A percentile compares a stretch with the other conserved stretches of the same genome.
phyloP scores from a whole-genome alignment of 2,888 invertebrate genomes.

The Nymphalis urticae region DNA sequence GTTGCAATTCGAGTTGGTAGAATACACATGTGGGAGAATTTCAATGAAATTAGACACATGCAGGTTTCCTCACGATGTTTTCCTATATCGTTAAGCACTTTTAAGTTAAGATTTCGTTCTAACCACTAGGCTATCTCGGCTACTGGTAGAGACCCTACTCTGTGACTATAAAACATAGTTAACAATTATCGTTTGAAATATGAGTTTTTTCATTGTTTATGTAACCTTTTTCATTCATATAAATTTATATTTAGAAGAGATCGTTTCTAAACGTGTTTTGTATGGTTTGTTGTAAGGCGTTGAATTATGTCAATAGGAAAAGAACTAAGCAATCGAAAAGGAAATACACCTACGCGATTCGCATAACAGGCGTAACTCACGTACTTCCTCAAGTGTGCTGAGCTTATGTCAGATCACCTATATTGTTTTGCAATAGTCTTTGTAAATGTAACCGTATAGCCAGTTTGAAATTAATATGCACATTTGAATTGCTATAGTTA shows the following conservation, averaged over 20 bases:
- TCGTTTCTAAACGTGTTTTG: conserved; percentile 11
- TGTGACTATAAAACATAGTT: too few relatives aligned
- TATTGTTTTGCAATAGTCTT: conserved; percentile 20
- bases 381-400: conserved; percentile 39
- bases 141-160: too few relatives aligned
- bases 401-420: conserved; percentile 20
- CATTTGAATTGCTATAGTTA: not conserved
- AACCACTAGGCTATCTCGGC: too few relatives aligned
- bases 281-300: conserved; percentile 30
- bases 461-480: not conserved
- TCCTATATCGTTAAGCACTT: too few relatives aligned
- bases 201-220: too few relatives aligned
- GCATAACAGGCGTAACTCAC: conserved; percentile 38
- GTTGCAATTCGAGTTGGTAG: too few relatives aligned
- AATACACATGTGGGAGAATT: too few relatives aligned
- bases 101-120: too few relatives aligned
- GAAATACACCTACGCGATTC: conserved; percentile 40
- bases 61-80: too few relatives aligned
- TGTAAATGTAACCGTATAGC: not conserved
- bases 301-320: conserved; percentile 45
- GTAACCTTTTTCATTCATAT: not conserved
- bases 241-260: not conserved
- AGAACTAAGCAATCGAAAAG: conserved; percentile 39
- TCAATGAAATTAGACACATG: too few relatives aligned
- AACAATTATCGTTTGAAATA: too few relatives aligned